Percentiles rank a stretch among this genome's conserved stretches.
Conservation (phyloP, 2,797 vertebrate species). For the Sphenopsis melanotis region DNA sequence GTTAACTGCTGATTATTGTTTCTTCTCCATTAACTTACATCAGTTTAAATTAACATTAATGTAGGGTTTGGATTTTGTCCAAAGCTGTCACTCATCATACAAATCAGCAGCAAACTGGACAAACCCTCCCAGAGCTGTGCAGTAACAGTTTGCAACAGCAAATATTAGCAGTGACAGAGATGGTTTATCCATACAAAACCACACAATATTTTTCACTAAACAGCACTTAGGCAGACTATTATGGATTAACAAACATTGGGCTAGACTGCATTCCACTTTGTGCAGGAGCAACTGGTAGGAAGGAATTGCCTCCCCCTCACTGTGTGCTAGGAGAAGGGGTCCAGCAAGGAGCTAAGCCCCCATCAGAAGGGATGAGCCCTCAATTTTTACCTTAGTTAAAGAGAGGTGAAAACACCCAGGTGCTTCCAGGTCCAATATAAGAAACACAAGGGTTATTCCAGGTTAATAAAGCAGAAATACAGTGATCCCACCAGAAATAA, state of each 20-base stretch:
- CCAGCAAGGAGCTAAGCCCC: neutral
- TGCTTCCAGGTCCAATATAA: neutral
- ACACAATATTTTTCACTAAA: neutral
- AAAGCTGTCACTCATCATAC: neutral
- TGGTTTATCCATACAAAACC: neutral
- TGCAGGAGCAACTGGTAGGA: neutral
- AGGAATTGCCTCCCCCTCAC: neutral
- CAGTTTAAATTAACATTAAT: neutral
- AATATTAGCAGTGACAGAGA: neutral
- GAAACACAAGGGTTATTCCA: neutral
- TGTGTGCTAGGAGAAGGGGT: neutral
- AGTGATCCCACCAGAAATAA: neutral
- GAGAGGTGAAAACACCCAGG: neutral
- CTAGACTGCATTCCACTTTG: neutral
- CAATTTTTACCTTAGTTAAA: neutral
- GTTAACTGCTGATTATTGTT: neutral
- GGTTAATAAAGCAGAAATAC: neutral
- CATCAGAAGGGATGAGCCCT: neutral
- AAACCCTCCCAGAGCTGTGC: neutral
- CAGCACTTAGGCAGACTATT: neutral
- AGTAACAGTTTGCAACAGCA: neutral
- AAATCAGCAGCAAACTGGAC: neutral
- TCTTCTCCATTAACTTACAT: neutral
- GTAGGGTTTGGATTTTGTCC: slow-evolving; percentile 8
- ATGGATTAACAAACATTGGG: neutral